phyloP scores from a whole-genome alignment of 2,888 invertebrate genomes.

The Volucella inanis region DNA sequence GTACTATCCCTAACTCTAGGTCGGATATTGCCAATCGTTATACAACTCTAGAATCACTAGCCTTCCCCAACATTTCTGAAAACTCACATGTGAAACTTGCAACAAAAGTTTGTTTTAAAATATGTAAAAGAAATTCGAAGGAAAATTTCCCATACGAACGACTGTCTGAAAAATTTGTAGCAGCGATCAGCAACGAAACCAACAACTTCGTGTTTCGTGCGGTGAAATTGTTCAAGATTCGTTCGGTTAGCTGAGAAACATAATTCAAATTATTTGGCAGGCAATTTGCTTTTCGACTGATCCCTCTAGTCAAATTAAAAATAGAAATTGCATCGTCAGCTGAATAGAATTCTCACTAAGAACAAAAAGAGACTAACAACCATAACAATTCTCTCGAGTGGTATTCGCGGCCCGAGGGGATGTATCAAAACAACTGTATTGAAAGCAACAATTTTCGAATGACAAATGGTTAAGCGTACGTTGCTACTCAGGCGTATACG shows the following conservation, averaged over 20 bases:
- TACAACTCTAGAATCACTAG: no score
- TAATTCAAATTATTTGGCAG: constrained; percentile 37
- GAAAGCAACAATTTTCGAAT: constrained; percentile 22
- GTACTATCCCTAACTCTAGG: no score
- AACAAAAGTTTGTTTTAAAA: no score
- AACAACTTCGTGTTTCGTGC: neutral
- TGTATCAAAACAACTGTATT: neutral
- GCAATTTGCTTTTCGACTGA: neutral
- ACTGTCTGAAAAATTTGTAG: no score
- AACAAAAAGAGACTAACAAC: neutral
- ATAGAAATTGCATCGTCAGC: constrained; percentile 62
- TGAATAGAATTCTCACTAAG: constrained; percentile 5
- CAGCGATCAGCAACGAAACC: constrained; percentile 6
- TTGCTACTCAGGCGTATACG: constrained; percentile 58
- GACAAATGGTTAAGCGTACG: constrained; percentile 52
- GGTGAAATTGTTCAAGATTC: constrained; percentile 11
- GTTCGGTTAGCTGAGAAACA: neutral
- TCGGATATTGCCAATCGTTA: no score
- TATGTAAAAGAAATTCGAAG: no score
- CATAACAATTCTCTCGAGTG: no score
- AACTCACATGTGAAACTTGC: no score
- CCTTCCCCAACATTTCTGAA: no score
- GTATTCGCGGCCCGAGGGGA: no score
- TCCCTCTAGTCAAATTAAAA: constrained; percentile 10
- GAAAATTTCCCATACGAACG: no score